These are phyloP conservation scores for Anolis carolinensis DNA, from an alignment of 2,113 vertebrate genomes.

Conservation along the genomic window DNA sequence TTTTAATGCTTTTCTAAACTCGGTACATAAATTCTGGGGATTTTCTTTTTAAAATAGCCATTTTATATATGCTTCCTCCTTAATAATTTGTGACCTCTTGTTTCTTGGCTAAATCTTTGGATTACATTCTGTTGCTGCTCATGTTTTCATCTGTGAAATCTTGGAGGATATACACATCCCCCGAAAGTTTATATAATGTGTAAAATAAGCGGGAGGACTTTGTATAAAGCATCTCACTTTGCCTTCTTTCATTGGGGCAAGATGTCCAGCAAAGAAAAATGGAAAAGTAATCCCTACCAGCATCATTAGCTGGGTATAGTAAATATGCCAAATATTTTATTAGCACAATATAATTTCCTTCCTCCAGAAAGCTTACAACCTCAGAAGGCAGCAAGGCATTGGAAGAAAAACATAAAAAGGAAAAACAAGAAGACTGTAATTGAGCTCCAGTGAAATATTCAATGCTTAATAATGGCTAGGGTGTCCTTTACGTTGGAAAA, in stretches of 20 bases:
- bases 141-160: too few species aligned
- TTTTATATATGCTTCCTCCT: not conserved
- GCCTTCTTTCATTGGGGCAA: not conserved
- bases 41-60: too few species aligned
- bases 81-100: too few species aligned
- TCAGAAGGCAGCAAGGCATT: not conserved
- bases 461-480: not conserved
- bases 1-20: too few species aligned
- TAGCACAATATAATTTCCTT: not conserved
- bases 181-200: too few species aligned
- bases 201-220: too few species aligned
- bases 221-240: too few species aligned
- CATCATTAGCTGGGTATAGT: not conserved
- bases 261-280: not conserved
- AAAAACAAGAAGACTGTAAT: not conserved
- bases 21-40: too few species aligned
- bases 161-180: too few species aligned
- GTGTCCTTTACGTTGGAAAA: too few species aligned
- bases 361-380: slow-evolving; percentile 1
- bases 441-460: not conserved
- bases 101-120: too few species aligned
- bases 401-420: not conserved
- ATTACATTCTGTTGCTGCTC: too few species aligned
- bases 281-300: not conserved
- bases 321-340: not conserved